These are phyloP conservation scores for Sinocyclocheilus maitianheensis DNA, from an alignment of 2,113 vertebrate species.

Conservation along the genomic window DNA sequence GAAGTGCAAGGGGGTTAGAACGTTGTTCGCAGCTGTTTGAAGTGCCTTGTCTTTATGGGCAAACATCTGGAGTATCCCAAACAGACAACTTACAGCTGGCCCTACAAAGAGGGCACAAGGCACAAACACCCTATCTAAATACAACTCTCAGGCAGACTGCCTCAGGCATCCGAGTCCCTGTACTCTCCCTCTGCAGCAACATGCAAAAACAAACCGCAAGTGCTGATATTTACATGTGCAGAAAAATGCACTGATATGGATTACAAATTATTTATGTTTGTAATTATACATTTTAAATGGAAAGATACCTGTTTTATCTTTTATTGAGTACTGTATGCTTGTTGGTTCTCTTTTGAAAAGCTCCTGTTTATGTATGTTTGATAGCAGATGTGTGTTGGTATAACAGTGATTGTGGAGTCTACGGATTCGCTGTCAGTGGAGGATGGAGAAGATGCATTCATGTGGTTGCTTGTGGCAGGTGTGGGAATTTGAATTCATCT, in stretches of 20 bases:
- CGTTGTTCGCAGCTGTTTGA: constrained; percentile 67
- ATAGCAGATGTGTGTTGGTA: constrained; percentile 11
- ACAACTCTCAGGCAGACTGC: constrained; percentile 45
- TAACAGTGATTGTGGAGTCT: constrained; percentile 34
- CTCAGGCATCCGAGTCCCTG: constrained; percentile 38
- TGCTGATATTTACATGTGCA: not conserved
- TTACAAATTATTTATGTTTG: not conserved
- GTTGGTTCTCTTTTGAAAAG: not conserved
- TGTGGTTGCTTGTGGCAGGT: constrained; percentile 50
- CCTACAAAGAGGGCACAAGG: constrained; percentile 64
- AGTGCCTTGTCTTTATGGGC: constrained; percentile 64
- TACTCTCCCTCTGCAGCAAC: constrained; percentile 28
- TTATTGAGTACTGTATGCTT: not conserved
- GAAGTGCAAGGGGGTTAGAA: constrained; percentile 57
- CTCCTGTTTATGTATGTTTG: not conserved
- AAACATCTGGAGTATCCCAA: constrained; percentile 73
- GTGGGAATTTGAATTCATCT: constrained; percentile 62
- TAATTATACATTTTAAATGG: not conserved
- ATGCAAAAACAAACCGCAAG: constrained; percentile 49
- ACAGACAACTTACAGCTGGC: constrained; percentile 67
- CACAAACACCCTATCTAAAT: constrained; percentile 51
- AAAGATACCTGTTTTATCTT: not conserved
- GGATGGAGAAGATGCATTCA: constrained; percentile 52
- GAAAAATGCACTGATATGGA: not conserved
- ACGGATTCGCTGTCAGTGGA: constrained; percentile 14